A percentile compares a stretch with the other conserved stretches of the same genome.
Conservation (phyloP, 2,113 vertebrate species). For the Onychorhynchus coronatus region DNA sequence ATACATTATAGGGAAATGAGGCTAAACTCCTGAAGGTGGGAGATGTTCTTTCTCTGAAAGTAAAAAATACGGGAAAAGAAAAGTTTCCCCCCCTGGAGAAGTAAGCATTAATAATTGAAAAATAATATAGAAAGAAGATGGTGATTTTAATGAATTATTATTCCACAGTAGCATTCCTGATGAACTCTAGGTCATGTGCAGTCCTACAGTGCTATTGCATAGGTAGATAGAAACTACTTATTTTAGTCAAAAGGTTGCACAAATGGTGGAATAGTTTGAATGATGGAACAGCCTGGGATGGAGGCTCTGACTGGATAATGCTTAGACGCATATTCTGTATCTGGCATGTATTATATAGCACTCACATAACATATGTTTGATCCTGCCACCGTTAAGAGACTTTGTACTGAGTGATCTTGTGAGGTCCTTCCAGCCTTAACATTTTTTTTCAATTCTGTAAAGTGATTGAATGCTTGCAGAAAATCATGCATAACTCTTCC, state of each 20-base stretch:
- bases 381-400: background rate
- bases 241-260: background rate
- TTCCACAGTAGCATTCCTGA: accelerated
- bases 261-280: background rate
- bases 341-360: constrained; percentile 2
- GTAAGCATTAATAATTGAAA: background rate
- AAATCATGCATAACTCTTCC: background rate
- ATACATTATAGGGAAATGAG: constrained; percentile 71
- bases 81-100: background rate
- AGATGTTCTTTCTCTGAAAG: constrained; percentile 35
- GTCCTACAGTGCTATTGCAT: background rate
- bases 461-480: background rate
- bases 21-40: constrained; percentile 63
- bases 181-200: background rate
- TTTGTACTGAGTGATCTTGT: constrained; percentile 6
- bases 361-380: constrained; percentile 18
- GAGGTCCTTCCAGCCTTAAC: constrained; percentile 15
- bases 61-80: background rate
- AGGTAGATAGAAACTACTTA: background rate
- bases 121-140: background rate
- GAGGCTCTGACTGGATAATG: background rate
- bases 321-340: background rate
- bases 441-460: background rate
- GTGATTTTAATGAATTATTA: background rate
- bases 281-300: background rate